A percentile compares a stretch with the other conserved stretches of the same genome.
These are phyloP conservation scores for Palythoa caribaeorum DNA, from an alignment of 92 coral and sea anemone genomes.

Conservation along the genomic window DNA sequence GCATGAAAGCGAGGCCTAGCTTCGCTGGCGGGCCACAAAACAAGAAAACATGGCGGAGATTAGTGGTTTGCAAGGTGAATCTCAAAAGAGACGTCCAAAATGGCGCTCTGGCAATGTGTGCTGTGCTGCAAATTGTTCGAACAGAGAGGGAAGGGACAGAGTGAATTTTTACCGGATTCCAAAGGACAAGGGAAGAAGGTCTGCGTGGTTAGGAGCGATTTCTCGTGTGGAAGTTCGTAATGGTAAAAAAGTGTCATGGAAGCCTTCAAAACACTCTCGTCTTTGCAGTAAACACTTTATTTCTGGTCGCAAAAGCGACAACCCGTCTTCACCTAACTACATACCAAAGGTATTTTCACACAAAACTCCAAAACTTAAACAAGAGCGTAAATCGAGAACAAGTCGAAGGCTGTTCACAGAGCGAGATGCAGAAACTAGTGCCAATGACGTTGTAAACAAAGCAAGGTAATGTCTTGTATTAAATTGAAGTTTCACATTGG, in stretches of 20 bases:
- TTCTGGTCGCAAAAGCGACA: conserved; percentile 42
- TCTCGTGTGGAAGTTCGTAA: conserved; percentile 18
- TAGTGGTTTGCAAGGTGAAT: background rate
- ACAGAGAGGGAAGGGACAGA: conserved; percentile 34
- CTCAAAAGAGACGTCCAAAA: background rate
- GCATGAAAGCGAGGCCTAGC: background rate
- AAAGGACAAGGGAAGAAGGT: conserved; percentile 8
- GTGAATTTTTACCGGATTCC: conserved; percentile 34
- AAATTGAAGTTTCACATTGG: conserved; percentile 1
- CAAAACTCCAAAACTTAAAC: conserved; percentile 15
- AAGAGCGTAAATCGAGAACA: background rate
- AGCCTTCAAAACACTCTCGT: conserved; percentile 32
- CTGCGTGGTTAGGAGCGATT: conserved; percentile 28
- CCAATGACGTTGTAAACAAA: background rate
- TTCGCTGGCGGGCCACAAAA: background rate
- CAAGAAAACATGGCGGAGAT: background rate
- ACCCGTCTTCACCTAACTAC: conserved; percentile 27
- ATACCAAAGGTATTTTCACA: conserved; percentile 28
- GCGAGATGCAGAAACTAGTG: background rate
- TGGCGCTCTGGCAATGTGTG: conserved; percentile 35
- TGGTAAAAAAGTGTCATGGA: conserved; percentile 11
- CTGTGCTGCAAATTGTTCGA: conserved; percentile 38
- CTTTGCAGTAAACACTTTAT: conserved; percentile 38
- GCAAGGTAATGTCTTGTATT: conserved; percentile 9
- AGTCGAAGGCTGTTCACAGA: background rate